Conservation (phyloP, 2,888 invertebrate species). For the Zelleria hepariella region DNA sequence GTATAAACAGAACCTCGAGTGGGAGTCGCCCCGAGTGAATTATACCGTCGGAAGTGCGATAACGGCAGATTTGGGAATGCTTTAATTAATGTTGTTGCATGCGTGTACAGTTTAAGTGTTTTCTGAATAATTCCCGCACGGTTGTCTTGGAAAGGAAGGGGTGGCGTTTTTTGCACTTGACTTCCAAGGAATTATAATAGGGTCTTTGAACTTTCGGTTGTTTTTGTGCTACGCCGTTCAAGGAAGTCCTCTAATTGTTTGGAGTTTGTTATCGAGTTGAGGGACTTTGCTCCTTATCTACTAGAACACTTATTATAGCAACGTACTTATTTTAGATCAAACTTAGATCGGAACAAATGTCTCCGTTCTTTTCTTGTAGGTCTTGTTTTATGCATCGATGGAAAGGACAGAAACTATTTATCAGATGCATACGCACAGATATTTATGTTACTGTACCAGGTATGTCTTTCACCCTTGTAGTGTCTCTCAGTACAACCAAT, state of each 20-base stretch:
- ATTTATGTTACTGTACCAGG: too few species aligned
- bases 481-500: too few species aligned
- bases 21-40: constrained; percentile 57
- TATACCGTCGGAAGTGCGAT: constrained; percentile 59
- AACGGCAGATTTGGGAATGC: constrained; percentile 62
- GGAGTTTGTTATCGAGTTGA: too few species aligned
- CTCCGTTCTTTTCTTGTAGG: too few species aligned
- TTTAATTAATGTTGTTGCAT: constrained; percentile 66
- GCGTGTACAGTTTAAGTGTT: constrained; percentile 42
- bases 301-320: too few species aligned
- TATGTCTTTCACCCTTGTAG: too few species aligned
- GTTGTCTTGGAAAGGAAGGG: neutral
- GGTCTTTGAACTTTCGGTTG: neutral
- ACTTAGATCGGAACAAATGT: too few species aligned
- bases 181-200: neutral
- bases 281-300: too few species aligned
- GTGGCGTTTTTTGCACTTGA: neutral
- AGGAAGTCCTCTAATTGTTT: neutral
- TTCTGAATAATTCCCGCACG: constrained; percentile 13
- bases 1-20: constrained; percentile 6
- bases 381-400: too few species aligned
- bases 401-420: too few species aligned
- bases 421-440: too few species aligned
- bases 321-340: too few species aligned
- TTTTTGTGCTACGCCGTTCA: neutral